A percentile compares a stretch with the other conserved stretches of the same genome.
phyloP scores from a whole-genome alignment of 2,888 invertebrate genomes.

The Xestoiulus laeticollis region DNA sequence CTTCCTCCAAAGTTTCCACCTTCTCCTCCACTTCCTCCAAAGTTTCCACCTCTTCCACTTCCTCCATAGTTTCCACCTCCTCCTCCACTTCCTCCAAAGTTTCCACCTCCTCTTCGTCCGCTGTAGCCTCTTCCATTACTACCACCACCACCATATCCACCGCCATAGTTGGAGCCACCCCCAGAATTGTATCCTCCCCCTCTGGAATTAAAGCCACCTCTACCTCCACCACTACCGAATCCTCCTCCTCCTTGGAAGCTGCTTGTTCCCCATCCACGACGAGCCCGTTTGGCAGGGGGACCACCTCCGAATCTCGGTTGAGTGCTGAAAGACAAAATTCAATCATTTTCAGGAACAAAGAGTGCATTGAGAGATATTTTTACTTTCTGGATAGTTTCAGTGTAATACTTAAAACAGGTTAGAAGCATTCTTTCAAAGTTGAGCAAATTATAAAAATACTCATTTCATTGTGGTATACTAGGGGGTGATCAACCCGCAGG shows the following conservation, averaged over 20 bases:
- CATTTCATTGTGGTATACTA: no score
- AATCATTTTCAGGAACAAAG: background rate
- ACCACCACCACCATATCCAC: slow-evolving; percentile 51
- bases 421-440: no score
- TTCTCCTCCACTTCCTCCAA: slow-evolving; percentile 53
- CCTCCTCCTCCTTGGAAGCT: slow-evolving; percentile 56
- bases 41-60: no score
- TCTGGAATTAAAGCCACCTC: slow-evolving; percentile 50
- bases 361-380: background rate
- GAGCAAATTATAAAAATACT: no score
- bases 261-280: slow-evolving; percentile 44
- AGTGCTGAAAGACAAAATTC: slow-evolving; percentile 17
- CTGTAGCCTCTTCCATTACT: slow-evolving; percentile 57
- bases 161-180: slow-evolving; percentile 53
- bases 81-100: slow-evolving; percentile 58
- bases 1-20: slow-evolving; percentile 59
- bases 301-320: slow-evolving; percentile 46
- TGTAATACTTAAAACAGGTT: no score
- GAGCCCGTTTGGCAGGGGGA: background rate
- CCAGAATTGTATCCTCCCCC: slow-evolving; percentile 58
- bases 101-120: slow-evolving; percentile 60
- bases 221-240: slow-evolving; percentile 61
- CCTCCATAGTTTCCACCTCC: slow-evolving; percentile 48
- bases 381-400: no score
- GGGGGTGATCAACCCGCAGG: no score